Evolutionary conservation across 2,113 vertebrate species (phyloP), one percentile per base, ranked within the genome.

Genomic region (Butorides virescens): DNA sequence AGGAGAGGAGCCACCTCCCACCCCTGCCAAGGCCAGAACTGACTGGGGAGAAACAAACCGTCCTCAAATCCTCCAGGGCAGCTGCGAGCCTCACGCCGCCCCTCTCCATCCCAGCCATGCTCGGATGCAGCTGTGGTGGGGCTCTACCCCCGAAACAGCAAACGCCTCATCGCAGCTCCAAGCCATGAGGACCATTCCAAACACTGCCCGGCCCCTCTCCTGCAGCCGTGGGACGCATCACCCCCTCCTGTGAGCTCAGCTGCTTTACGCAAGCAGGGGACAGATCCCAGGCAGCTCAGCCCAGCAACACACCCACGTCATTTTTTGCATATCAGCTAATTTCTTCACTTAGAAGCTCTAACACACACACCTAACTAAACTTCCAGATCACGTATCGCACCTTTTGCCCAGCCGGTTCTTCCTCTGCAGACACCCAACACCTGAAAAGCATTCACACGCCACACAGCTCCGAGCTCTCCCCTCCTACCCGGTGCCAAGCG

Each of bases 141-240:
- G 36, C 56, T 65, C 36, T 18, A 5, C 8, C 46, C 42, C 55
- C 3, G 1, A 2, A 36, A 1, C 25, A 42, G 59, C 39, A n/a
- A 68, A n/a, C 0, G 0, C 30, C 61, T 37, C 61, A 6, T 5
- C 2, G 5, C 59, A 42, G 68, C 68, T 61, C 82, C 55, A 13
- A 42, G 39, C 19, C 77, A 3, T 6, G 0, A 13, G 25, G 66
- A 34, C 6, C 3, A 4, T 29, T 79, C 2, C 49, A 7, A 30
- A 8, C 27, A 0, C 55, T 30, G 47, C 36, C 42, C 12, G 2
- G 7, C 5, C 19, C 32, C 39, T 5, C 34, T 63, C 66, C 61
- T 6, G 4, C 39, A 9, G 20, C 75, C 5, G 0, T 3, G 1
- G 3, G 61, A 18, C 0, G 0, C 0, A 0, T 0, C 2, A 0